phyloP scores from a whole-genome alignment of 2,888 invertebrate genomes.

The Neoascia interrupta region DNA sequence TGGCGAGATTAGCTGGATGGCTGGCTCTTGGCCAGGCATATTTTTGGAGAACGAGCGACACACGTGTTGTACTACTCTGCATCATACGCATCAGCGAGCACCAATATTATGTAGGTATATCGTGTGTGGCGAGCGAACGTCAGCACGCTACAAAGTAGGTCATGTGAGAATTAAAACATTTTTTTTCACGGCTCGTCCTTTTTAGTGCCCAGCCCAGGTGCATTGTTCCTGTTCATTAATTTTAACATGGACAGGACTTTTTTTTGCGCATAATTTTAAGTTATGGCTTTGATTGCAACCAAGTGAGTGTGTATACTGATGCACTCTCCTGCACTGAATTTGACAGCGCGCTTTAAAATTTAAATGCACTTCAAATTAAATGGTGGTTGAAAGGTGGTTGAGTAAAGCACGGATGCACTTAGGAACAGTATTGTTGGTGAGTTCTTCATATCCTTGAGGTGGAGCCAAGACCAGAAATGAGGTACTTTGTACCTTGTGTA shows the following conservation, averaged over 20 bases:
- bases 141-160: slow-evolving; percentile 53
- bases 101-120: neutral
- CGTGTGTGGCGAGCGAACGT: slow-evolving; percentile 31
- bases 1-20: slow-evolving; percentile 15
- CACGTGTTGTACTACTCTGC: slow-evolving; percentile 29
- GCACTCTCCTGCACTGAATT: neutral
- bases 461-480: too few relatives aligned
- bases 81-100: slow-evolving; percentile 52
- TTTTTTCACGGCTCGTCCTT: slow-evolving; percentile 16
- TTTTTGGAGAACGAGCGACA: slow-evolving; percentile 6
- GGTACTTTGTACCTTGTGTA: too few relatives aligned
- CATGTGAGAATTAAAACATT: slow-evolving; percentile 56
- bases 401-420: too few relatives aligned
- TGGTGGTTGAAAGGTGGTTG: too few relatives aligned
- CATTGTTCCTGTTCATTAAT: slow-evolving; percentile 61
- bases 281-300: slow-evolving; percentile 26
- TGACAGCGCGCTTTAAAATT: slow-evolving; percentile 16
- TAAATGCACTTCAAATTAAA: slow-evolving; percentile 22
- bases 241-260: slow-evolving; percentile 46
- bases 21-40: slow-evolving; percentile 17
- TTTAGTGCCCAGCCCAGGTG: slow-evolving; percentile 51
- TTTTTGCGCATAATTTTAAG: slow-evolving; percentile 47
- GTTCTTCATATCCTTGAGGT: too few relatives aligned
- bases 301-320: neutral
- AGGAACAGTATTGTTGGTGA: too few relatives aligned